phyloP scores from a whole-genome alignment of 2,888 invertebrate species.

The Drosophila kokeensis region DNA sequence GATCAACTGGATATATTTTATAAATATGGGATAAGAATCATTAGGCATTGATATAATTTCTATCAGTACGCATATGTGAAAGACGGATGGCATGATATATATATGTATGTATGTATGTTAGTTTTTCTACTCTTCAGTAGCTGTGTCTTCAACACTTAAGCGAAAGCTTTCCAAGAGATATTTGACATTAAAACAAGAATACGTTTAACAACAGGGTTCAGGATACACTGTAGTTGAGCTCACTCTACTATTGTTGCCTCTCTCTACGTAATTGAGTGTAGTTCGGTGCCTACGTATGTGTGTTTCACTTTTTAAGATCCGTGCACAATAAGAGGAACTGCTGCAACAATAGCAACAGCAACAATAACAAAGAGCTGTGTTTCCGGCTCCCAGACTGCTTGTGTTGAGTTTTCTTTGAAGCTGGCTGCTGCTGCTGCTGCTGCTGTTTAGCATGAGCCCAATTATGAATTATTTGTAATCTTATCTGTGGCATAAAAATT shows the following conservation, averaged over 20 bases:
- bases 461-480: slow-evolving; percentile 72
- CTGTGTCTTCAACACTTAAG: not conserved
- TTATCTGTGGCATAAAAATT: slow-evolving; percentile 77
- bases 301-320: slow-evolving; percentile 32
- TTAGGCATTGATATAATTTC: not conserved
- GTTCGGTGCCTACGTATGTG: slow-evolving; percentile 28
- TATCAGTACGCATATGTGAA: not conserved
- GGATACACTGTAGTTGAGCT: not conserved
- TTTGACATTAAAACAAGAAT: not conserved
- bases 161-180: not conserved
- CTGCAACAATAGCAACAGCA: slow-evolving; percentile 17
- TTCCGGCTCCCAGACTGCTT: slow-evolving; percentile 49
- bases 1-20: not conserved
- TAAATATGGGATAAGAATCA: not conserved
- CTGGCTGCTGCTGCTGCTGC: slow-evolving; percentile 5
- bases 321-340: not conserved
- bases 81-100: not conserved
- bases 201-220: not conserved
- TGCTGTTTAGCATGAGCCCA: slow-evolving; percentile 54
- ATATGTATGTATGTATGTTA: too few relatives aligned
- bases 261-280: slow-evolving; percentile 58
- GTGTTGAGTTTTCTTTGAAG: slow-evolving; percentile 33
- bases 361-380: slow-evolving; percentile 41
- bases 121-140: not conserved
- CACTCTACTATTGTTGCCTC: not conserved